These are phyloP conservation scores for Formica selysi DNA, from an alignment of 1,140 invertebrate species.

Conservation along the genomic window DNA sequence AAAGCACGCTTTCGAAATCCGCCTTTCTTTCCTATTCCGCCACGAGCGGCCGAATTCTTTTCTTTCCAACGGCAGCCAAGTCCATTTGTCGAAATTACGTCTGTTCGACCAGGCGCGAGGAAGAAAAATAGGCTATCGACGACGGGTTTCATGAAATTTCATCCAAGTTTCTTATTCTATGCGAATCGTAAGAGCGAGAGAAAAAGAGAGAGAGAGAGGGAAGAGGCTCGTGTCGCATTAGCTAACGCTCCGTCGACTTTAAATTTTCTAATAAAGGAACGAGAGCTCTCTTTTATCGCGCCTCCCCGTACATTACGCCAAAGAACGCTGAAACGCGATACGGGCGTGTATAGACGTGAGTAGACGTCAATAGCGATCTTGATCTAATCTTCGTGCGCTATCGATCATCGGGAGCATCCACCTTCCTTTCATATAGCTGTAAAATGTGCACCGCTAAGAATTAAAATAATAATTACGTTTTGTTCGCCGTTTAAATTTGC, in stretches of 20 bases:
- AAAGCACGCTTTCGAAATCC: neutral
- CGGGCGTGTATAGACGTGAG: neutral
- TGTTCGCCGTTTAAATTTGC: neutral
- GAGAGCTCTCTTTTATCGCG: slow-evolving; percentile 8
- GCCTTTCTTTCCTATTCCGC: neutral
- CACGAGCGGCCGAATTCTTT: neutral
- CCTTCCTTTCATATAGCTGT: slow-evolving; percentile 17
- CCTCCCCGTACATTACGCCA: slow-evolving; percentile 6
- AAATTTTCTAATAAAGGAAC: slow-evolving; percentile 57
- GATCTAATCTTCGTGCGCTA: slow-evolving; percentile 49
- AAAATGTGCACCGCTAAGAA: too few relatives aligned
- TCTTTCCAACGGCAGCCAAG: neutral
- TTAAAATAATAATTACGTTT: neutral
- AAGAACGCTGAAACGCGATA: slow-evolving; percentile 18
- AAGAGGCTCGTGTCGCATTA: neutral
- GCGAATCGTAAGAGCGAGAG: neutral
- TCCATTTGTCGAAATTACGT: slow-evolving; percentile 54
- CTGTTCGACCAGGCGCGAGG: neutral
- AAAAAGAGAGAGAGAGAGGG: neutral
- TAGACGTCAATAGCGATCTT: slow-evolving; percentile 29
- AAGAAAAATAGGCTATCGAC: slow-evolving; percentile 9
- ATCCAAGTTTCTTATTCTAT: slow-evolving; percentile 16
- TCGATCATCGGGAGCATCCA: slow-evolving; percentile 14
- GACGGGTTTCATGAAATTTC: slow-evolving; percentile 28
- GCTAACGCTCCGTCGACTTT: slow-evolving; percentile 47